Conservation (phyloP, 2,113 vertebrate species). For the Porphyrio hochstetteri region DNA sequence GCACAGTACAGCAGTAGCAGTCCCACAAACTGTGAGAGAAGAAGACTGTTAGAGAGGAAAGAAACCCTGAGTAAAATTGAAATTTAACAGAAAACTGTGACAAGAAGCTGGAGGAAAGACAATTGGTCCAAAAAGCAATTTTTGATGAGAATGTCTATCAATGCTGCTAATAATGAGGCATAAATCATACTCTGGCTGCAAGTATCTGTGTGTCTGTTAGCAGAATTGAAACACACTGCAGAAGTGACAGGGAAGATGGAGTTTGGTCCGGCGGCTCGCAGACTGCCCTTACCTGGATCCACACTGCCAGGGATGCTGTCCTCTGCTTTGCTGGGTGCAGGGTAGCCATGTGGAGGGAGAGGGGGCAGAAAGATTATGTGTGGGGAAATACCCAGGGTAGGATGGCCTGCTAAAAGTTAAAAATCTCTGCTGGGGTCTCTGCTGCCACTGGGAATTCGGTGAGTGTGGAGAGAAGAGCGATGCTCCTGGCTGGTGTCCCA, state of each 20-base stretch:
- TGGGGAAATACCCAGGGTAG: accelerated
- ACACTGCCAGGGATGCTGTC: accelerated
- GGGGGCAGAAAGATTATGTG: too few relatives aligned
- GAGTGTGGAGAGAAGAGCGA: neutral
- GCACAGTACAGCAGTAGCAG: accelerated
- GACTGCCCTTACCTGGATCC: neutral
- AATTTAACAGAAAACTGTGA: neutral
- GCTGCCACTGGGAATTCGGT: accelerated
- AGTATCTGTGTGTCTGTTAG: neutral
- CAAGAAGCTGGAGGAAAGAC: neutral
- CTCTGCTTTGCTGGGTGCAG: accelerated
- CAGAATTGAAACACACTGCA: neutral
- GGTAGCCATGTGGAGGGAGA: accelerated
- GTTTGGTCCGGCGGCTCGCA: neutral
- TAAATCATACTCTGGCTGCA: accelerated
- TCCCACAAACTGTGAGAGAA: neutral
- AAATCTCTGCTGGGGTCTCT: neutral
- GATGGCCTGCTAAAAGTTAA: neutral
- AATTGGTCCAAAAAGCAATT: neutral
- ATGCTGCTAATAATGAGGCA: neutral
- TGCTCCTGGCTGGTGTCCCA: neutral
- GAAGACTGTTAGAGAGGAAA: neutral
- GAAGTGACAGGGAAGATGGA: accelerated
- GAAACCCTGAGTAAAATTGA: neutral
- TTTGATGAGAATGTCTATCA: neutral